Evolutionary conservation across 2,113 vertebrate species (phyloP), one percentile per base, ranked within the genome.

Genomic region (Cololabis saira): DNA sequence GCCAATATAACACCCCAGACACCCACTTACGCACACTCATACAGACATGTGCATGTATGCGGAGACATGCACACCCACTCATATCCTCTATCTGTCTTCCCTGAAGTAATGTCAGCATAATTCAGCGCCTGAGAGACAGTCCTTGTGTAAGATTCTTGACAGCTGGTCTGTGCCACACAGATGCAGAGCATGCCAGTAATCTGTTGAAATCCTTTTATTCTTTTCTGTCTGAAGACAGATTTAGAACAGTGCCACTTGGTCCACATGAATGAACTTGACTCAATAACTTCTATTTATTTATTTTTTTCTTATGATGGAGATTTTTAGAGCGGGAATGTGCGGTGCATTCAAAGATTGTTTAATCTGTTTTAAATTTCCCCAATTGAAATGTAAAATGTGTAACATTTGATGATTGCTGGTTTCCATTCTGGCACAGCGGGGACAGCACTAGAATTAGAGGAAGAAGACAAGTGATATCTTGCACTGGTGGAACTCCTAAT

Each of bases 121-220:
- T 81, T 64, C 74, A 72, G 50, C 68, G 69, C 63, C 76, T 65
- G 2, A 68, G 76, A 89, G 80, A 85, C 69, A 61, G 59, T 67
- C 11, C 57, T 51, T 70, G 56, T 61, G 44, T 59, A 72, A 81
- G 67, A 82, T 79, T 82, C 33, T 56, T 64, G 84, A 76, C 87
- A 92, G 87, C 88, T 91, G 88, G 83, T 82, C 58, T 87, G 64
- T 60, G 67, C 60, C 5, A 27, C 79, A 71, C 82, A 90, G 81
- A 90, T 82, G 81, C 74, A 67, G 71, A 72, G 61, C 74, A 76
- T 62, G 70, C 77, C 79, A 85, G 80, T 90, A 92, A 92, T 91
- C 87, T 89, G 70, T 77, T 82, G 61, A 85, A 88, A 91, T 89
- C 83, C 75, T 42, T 89, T 83, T 78, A 75, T 83, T 85, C 73